phyloP scores from a whole-genome alignment of 2,888 invertebrate genomes.

The Cantharis flavilabris region DNA sequence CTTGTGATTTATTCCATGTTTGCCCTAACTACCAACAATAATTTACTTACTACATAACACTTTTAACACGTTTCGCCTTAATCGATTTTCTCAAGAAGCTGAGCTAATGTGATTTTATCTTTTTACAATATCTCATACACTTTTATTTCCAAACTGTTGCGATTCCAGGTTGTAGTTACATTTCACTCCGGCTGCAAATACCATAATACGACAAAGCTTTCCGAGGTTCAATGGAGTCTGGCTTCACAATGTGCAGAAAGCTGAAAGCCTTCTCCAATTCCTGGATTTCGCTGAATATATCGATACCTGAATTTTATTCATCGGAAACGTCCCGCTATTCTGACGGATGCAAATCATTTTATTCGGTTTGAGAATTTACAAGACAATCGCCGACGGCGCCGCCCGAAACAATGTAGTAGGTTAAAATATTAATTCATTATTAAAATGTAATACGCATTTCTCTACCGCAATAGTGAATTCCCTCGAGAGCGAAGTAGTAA shows the following conservation, averaged over 20 bases:
- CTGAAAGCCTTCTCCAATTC: not conserved
- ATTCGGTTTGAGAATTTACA: too few relatives aligned
- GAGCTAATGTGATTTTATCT: not conserved
- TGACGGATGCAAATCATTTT: too few relatives aligned
- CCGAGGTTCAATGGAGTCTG: not conserved
- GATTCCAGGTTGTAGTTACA: not conserved
- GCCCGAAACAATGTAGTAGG: not conserved
- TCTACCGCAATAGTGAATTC: not conserved
- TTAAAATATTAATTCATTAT: not conserved
- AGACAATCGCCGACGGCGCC: too few relatives aligned
- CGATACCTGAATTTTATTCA: not conserved
- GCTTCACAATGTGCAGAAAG: not conserved
- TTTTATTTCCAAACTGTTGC: not conserved
- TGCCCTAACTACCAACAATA: slow-evolving; percentile 13
- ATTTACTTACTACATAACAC: slow-evolving; percentile 19
- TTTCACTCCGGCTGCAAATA: not conserved
- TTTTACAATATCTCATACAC: not conserved
- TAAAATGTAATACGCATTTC: not conserved
- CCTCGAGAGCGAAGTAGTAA: not conserved
- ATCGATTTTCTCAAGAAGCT: slow-evolving; percentile 10
- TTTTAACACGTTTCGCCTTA: slow-evolving; percentile 13
- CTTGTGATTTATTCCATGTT: slow-evolving; percentile 28
- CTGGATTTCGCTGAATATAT: not conserved
- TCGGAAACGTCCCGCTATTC: not conserved
- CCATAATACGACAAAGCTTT: not conserved